phyloP scores from a whole-genome alignment of 1,140 invertebrate genomes.

The Drosophila biarmipes region DNA sequence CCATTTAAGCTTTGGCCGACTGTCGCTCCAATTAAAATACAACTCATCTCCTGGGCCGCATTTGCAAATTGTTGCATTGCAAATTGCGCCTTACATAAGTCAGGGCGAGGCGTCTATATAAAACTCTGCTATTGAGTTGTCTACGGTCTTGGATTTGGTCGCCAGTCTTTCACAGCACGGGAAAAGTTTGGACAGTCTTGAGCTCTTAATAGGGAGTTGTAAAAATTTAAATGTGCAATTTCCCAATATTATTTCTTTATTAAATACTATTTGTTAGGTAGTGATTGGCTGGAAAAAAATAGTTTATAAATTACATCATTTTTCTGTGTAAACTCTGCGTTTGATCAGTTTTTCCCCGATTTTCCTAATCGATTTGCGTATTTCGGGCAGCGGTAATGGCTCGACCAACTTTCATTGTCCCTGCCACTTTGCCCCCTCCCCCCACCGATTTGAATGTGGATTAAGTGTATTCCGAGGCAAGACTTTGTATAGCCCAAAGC shows the following conservation, averaged over 20 bases:
- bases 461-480: conserved; percentile 78
- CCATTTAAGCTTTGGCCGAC: conserved; percentile 35
- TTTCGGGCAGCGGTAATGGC: conserved; percentile 76
- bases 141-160: conserved; percentile 10
- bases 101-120: conserved; percentile 32
- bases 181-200: background rate
- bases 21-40: conserved; percentile 75
- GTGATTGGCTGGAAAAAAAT: too few species aligned
- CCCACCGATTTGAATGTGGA: conserved; percentile 63
- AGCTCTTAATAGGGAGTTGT: background rate
- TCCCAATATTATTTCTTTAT: background rate
- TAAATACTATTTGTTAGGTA: too few species aligned
- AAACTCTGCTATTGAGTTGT: conserved; percentile 33
- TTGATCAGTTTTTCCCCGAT: conserved; percentile 3
- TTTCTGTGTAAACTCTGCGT: background rate
- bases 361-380: conserved; percentile 75
- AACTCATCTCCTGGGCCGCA: conserved; percentile 78
- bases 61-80: conserved; percentile 70
- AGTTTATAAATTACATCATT: background rate
- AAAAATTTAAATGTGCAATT: background rate
- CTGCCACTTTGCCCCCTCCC: background rate
- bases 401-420: conserved; percentile 68
- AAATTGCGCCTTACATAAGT: conserved; percentile 57
- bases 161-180: background rate
- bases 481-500: conserved; percentile 70